Conservation (phyloP, 2,113 vertebrate species). For the Chaenogobius annularis region DNA sequence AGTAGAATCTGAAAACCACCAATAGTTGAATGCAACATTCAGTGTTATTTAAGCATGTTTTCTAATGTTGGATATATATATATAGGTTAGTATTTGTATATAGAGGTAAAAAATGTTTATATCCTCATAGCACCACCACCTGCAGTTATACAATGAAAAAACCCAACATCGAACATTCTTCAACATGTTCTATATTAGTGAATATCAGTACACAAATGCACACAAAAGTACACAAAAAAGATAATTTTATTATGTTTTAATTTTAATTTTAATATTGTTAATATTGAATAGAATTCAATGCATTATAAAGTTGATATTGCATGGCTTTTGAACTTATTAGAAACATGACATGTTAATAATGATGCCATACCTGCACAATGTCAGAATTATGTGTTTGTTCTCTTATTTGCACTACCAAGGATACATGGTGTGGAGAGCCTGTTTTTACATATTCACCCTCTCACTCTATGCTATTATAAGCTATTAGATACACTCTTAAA, state of each 20-base stretch:
- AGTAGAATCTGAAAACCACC: no score
- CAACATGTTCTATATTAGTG: background rate
- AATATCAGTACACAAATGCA: background rate
- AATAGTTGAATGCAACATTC: background rate
- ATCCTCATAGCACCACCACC: no score
- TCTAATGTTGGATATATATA: background rate
- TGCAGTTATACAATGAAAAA: background rate
- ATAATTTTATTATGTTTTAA: no score
- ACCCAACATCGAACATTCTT: background rate
- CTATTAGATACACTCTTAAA: conserved; percentile 29
- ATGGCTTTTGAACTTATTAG: background rate
- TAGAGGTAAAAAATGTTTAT: background rate
- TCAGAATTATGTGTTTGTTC: background rate
- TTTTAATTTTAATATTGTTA: background rate
- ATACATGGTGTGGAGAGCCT: background rate
- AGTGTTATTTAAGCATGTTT: background rate
- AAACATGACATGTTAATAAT: background rate
- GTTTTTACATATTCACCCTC: conserved; percentile 18
- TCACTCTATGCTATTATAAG: background rate
- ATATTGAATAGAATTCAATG: background rate
- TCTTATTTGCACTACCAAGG: conserved; percentile 3
- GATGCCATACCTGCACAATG: background rate
- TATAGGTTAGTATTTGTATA: background rate
- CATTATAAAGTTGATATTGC: background rate
- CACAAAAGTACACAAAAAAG: no score